These are phyloP conservation scores for Bubo bubo DNA, from an alignment of 2,113 vertebrate species.

Conservation along the genomic window DNA sequence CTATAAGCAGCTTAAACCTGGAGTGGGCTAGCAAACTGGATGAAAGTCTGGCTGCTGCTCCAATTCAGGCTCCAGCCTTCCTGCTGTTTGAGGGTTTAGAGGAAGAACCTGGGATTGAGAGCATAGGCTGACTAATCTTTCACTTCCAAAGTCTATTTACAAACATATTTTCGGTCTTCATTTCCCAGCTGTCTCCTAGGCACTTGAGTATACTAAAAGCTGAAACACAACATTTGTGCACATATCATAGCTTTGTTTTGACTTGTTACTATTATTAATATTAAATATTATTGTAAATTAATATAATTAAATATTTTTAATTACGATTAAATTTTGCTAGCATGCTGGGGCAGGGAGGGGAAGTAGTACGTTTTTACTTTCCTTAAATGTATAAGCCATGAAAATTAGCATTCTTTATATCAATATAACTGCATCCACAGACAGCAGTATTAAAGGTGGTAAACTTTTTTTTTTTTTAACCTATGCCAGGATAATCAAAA, in stretches of 20 bases:
- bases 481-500: background rate
- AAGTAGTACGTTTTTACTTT: background rate
- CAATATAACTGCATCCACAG: background rate
- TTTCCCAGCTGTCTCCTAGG: background rate
- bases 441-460: background rate
- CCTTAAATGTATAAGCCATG: background rate
- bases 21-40: background rate
- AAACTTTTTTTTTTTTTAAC: background rate
- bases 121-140: background rate
- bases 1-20: background rate
- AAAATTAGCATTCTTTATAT: background rate
- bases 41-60: background rate
- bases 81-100: background rate
- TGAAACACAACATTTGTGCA: background rate
- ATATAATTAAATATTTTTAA: too few relatives aligned
- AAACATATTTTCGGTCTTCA: background rate
- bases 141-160: background rate
- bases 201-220: background rate
- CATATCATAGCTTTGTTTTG: background rate
- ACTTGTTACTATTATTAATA: background rate
- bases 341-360: rapidly evolving
- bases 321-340: too few relatives aligned
- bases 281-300: too few relatives aligned
- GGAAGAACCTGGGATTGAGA: background rate
- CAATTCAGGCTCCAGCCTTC: background rate